Evolutionary conservation across 2,113 vertebrate species (phyloP).

Genomic region (Periophthalmodon schlosseri): DNA sequence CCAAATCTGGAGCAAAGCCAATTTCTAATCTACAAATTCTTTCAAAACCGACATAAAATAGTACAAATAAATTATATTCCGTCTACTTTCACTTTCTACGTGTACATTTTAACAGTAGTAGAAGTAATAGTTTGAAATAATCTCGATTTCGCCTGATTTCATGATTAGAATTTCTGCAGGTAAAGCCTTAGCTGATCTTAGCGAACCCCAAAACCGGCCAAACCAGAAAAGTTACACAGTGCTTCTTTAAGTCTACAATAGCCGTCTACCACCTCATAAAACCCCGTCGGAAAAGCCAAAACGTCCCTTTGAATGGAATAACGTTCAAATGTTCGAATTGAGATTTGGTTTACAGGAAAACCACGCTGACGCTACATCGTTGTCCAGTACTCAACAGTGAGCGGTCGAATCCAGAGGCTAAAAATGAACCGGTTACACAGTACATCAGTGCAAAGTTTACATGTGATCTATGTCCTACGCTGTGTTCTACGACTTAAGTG

Average conservation of each 20-base stretch:
- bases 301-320: background rate
- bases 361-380: constrained; percentile 56
- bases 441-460: constrained; percentile 93
- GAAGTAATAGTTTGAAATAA: no score
- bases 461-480: constrained; percentile 56
- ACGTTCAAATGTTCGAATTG: constrained; percentile 2
- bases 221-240: background rate
- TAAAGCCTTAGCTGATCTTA: no score
- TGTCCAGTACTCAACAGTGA: constrained; percentile 75
- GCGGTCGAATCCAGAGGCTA: constrained; percentile 93
- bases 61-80: no score
- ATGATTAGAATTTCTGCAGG: no score
- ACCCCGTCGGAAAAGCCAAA: background rate
- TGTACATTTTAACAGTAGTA: no score
- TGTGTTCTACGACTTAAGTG: constrained; percentile 91
- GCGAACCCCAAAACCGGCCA: no score
- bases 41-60: no score
- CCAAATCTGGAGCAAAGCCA: no score
- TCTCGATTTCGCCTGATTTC: no score
- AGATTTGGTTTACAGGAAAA: constrained; percentile 54
- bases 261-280: background rate
- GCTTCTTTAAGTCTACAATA: background rate
- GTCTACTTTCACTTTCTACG: no score
- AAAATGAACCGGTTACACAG: constrained; percentile 74
- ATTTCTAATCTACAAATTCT: no score